Evolutionary conservation across 2,797 vertebrate genomes (phyloP), one percentile per base, ranked within the genome.

Genomic region (Heterohyrax brucei): DNA sequence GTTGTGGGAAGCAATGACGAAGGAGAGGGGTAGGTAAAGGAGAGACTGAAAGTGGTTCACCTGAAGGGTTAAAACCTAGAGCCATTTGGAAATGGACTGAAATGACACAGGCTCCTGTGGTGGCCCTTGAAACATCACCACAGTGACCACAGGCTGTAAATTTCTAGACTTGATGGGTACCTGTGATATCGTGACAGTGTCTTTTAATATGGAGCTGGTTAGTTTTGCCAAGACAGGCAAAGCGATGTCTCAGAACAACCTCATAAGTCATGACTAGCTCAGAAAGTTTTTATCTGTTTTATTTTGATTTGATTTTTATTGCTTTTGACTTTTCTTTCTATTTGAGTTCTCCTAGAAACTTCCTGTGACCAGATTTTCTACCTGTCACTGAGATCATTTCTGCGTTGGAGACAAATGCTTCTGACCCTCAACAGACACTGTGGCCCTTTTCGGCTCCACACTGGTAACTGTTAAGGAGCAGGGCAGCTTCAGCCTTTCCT

Each of bases 301-400:
- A 94, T 72, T 87, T 93, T 70, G 88, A 39, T 75, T 90, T 95
- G 64, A 95, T 93, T 97, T 90, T 97, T 96, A 87, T n/a, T 18
- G 85, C 62, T 97, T 97, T 96, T 64, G 76, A 48, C 92, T 98
- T 81, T 92, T 77, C 94, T 96, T 97, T 89, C 28, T 95, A 89
- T 33, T 50, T 89, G 88, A 94, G 26, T 53, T 97, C 48, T 44
- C 95, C 24, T 81, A 6, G 64, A 96, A 94, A 66, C 26, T 95
- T 24, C 59, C 89, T 33, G 79, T 72, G 81, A 94, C 97, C 50
- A 97, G 96, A 92, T 96, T 95, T 97, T 68, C 46, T 87, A 85
- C 62, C 87, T 96, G 50, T 83, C 66, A 86, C 72, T 79, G 95
- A 78, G 73, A 77, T 81, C 84, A 46, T 93, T 97, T 93, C 84